A percentile compares a stretch with the other conserved stretches of the same genome.
Conservation (phyloP, 2,888 invertebrate species). For the Tipula vernalis region DNA sequence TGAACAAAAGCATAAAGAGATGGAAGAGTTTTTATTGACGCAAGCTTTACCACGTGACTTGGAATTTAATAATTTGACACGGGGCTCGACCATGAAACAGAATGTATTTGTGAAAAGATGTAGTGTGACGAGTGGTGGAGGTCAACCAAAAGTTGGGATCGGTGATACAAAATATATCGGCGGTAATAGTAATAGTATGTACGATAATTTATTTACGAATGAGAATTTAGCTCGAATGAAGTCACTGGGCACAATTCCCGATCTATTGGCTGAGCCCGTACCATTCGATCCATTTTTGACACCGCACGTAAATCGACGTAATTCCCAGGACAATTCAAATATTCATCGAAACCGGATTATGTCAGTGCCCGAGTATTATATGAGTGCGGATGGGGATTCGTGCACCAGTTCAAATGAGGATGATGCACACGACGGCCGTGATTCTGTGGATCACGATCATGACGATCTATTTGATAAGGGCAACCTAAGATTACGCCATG, state of each 20-base stretch:
- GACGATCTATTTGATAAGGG: not conserved
- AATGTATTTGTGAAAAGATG: not conserved
- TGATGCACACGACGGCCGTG: not conserved
- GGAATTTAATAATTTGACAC: conserved; percentile 9
- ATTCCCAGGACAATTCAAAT: not conserved
- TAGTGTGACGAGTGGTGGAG: not conserved
- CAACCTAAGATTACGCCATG: not conserved
- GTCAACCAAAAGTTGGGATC: conserved; percentile 24
- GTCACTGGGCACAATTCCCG: conserved; percentile 35
- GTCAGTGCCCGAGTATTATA: conserved; percentile 12
- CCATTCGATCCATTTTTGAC: conserved; percentile 33
- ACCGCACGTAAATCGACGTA: conserved; percentile 21
- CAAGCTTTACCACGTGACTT: not conserved
- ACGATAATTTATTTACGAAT: not conserved
- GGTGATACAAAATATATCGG: conserved; percentile 36
- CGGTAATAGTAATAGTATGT: conserved; percentile 21
- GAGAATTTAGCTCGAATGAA: conserved; percentile 28
- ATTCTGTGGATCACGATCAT: not conserved
- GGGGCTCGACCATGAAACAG: not conserved
- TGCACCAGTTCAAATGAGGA: conserved; percentile 8
- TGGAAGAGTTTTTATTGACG: conserved; percentile 21
- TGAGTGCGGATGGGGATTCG: conserved; percentile 10
- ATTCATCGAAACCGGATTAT: not conserved
- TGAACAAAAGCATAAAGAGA: conserved; percentile 26
- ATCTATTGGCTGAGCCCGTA: conserved; percentile 30